These are phyloP conservation scores for Diuraphis noxia DNA, from an alignment of 1,140 invertebrate species.

Conservation along the genomic window DNA sequence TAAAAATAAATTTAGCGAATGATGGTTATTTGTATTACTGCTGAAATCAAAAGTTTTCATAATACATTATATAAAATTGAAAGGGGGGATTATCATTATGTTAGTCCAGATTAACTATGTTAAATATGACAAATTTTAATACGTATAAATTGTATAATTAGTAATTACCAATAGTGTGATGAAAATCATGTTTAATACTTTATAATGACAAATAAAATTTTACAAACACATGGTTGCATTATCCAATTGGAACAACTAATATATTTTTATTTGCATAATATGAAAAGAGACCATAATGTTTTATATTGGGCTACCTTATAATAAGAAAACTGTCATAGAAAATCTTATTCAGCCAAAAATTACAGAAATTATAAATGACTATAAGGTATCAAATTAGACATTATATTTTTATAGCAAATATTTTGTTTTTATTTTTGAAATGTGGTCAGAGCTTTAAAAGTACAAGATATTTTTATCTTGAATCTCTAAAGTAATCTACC, in stretches of 20 bases:
- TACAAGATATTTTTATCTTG: background rate
- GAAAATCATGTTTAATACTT: no score
- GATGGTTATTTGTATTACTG: background rate
- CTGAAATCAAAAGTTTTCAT: background rate
- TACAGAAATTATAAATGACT: no score
- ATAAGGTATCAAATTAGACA: no score
- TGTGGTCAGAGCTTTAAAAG: background rate
- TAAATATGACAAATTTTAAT: background rate
- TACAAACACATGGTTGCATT: background rate
- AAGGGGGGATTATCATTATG: background rate
- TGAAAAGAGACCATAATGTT: no score
- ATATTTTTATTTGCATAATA: no score
- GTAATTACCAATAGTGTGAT: no score
- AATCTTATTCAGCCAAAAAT: no score
- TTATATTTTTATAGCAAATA: no score
- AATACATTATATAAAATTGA: background rate
- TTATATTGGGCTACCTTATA: no score
- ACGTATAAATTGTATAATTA: background rate
- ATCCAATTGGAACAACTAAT: background rate
- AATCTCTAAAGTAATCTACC: background rate
- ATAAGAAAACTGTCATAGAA: no score
- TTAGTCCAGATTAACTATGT: background rate
- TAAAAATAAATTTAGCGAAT: slow-evolving; percentile 20
- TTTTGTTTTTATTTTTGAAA: no score
- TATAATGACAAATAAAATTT: background rate